Percentiles rank a stretch among this genome's conserved stretches.
Conservation (phyloP, 37 sponge, comb jelly and placozoan species). For the Trichoplax adhaerens region DNA sequence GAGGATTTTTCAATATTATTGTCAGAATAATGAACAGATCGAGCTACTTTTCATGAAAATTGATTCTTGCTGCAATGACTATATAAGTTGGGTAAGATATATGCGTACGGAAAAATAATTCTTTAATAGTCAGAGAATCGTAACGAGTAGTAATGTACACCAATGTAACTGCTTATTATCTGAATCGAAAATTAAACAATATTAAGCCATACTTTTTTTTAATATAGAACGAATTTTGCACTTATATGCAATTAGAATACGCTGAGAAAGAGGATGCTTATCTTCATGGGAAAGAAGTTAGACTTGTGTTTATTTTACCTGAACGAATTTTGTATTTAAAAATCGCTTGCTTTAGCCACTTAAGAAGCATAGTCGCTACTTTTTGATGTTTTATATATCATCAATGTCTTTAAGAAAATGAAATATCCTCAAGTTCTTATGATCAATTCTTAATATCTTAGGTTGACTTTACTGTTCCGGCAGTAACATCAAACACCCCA, state of each 20-base stretch:
- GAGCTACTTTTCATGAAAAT: slow-evolving; percentile 60
- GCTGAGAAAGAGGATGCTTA: slow-evolving; percentile 49
- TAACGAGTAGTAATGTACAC: too few relatives aligned
- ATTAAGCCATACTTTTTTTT: neutral
- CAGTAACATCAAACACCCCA: too few relatives aligned
- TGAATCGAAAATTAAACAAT: neutral
- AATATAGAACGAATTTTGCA: slow-evolving; percentile 62
- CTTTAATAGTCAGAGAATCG: too few relatives aligned
- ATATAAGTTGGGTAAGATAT: slow-evolving; percentile 29
- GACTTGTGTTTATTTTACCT: neutral
- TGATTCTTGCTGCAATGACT: slow-evolving; percentile 59
- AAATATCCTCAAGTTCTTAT: too few relatives aligned
- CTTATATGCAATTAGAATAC: slow-evolving; percentile 64
- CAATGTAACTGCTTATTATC: too few relatives aligned
- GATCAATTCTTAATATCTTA: too few relatives aligned
- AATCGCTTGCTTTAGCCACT: slow-evolving; percentile 5
- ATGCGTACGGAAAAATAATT: too few relatives aligned
- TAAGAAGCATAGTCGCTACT: neutral
- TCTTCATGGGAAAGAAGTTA: slow-evolving; percentile 33
- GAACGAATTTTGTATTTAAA: neutral
- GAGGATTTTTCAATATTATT: neutral
- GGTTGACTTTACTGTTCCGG: too few relatives aligned
- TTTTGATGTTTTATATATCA: too few relatives aligned
- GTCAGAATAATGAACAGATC: slow-evolving; percentile 45
- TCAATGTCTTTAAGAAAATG: too few relatives aligned